Percentiles rank a stretch among this genome's conserved stretches.
phyloP scores from a whole-genome alignment of 1,140 invertebrate species.

The Harlomillsia oculata region DNA sequence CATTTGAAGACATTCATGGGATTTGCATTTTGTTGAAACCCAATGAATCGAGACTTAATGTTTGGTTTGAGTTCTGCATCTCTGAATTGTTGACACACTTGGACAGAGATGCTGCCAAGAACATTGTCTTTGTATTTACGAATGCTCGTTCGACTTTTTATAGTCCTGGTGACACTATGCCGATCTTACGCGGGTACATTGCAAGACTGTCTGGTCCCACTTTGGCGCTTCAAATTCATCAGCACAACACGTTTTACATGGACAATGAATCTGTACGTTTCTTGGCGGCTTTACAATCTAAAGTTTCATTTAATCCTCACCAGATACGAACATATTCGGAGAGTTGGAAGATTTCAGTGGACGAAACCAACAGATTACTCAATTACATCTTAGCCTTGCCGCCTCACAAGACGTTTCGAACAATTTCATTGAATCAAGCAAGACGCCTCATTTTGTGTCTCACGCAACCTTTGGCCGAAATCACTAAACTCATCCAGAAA shows the following conservation, averaged over 20 bases:
- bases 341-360: neutral
- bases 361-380: conserved; percentile 1
- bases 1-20: conserved; percentile 34
- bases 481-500: conserved; percentile 3
- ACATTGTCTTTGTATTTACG: conserved; percentile 36
- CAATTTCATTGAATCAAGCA: conserved; percentile 9
- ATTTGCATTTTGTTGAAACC: conserved; percentile 35
- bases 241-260: conserved; percentile 21
- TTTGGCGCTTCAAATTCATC: conserved; percentile 2
- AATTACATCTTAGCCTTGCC: neutral
- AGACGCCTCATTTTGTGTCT: neutral
- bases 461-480: conserved; percentile 10
- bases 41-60: conserved; percentile 26
- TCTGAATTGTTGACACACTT: conserved; percentile 33
- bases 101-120: conserved; percentile 29
- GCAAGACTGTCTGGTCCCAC: neutral
- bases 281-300: neutral
- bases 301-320: neutral
- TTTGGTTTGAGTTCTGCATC: conserved; percentile 35
- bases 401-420: neutral
- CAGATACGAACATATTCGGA: neutral
- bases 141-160: conserved; percentile 30
- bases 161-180: conserved; percentile 12
- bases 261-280: conserved; percentile 29
- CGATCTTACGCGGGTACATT: neutral